Evolutionary conservation across 1,140 invertebrate genomes (phyloP), one percentile per base, ranked within the genome.

Genomic region (Ceratosolen solmsi): DNA sequence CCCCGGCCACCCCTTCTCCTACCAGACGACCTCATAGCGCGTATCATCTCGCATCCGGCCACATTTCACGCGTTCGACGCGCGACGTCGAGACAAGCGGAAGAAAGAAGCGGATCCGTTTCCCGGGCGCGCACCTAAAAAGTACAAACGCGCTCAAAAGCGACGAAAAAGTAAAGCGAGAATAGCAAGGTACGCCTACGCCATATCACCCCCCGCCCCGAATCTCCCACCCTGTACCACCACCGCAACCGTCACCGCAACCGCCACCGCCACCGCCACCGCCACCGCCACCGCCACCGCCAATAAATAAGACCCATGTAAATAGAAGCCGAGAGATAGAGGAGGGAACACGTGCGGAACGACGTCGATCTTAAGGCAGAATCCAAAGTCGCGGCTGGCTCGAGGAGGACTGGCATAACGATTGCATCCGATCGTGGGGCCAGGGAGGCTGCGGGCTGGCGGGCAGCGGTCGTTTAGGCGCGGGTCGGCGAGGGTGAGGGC

Each of bases 351-450:
- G 11, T 49, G 56, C 75, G 25, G 58, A 68, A n/a, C n/a, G n/a
- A n/a, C n/a, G n/a, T n/a, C n/a, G 54, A 13, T 13, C 5, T 13
- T 13, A 46, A 17, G 17, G 36, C 15, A 41, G 36, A 11, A 22
- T 30, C 15, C 30, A 30, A 70, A 72, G 65, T 11, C 51, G n/a
- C n/a, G n/a, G 56, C 25, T 36, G 9, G 60, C 4, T 11, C 3
- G 20, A 22, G 54, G 54, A 46, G 54, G 4, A 25, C 54, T 5
- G 84, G 86, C 85, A 87, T 90, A 90, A 87, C 87, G 88, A 88
- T 89, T 88, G 88, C 88, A 89, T 89, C 88, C 84, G 85, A 84
- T 84, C 84, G 78, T 78, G 82, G n/a, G n/a, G n/a, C n/a, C n/a
- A n/a, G n/a, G n/a, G n/a, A n/a, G n/a, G n/a, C n/a, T n/a, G n/a